These are phyloP conservation scores for Aphelenchoides besseyi DNA, from an alignment of 1,140 invertebrate genomes.

Conservation along the genomic window DNA sequence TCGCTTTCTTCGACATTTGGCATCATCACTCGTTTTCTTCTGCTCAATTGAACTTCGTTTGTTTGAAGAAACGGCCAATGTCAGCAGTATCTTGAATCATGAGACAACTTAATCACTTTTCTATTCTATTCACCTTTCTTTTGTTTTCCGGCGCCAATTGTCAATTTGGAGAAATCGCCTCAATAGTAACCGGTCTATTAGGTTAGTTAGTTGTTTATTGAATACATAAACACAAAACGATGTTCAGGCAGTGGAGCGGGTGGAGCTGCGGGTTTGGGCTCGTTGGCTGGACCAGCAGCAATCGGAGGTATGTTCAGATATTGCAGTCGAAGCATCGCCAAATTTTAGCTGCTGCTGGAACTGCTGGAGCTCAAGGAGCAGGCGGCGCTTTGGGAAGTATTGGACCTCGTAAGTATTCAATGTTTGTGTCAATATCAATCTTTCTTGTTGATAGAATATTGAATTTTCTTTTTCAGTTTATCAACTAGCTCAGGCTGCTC, in stretches of 20 bases:
- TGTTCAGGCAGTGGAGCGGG: slow-evolving; percentile 17
- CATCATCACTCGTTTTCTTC: no score
- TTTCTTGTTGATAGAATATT: slow-evolving; percentile 19
- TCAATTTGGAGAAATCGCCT: slow-evolving; percentile 65
- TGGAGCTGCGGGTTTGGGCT: slow-evolving; percentile 29
- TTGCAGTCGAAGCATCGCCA: slow-evolving; percentile 36
- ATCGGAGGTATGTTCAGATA: no score
- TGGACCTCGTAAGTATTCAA: slow-evolving; percentile 43
- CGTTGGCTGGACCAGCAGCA: slow-evolving; percentile 40
- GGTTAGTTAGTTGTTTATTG: no score
- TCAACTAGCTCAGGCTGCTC: slow-evolving; percentile 57
- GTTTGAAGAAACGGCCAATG: no score
- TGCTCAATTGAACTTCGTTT: no score
- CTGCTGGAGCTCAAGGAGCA: slow-evolving; percentile 33
- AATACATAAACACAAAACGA: no score
- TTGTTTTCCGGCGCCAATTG: slow-evolving; percentile 81
- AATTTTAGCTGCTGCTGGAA: slow-evolving; percentile 36
- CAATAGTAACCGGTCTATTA: slow-evolving; percentile 49
- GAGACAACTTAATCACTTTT: not conserved
- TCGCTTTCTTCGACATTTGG: no score
- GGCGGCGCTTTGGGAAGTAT: slow-evolving; percentile 46
- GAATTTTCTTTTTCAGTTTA: slow-evolving; percentile 50
- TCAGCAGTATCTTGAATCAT: no score
- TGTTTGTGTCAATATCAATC: no score
- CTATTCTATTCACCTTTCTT: not conserved